Evolutionary conservation across 2,888 invertebrate genomes (phyloP), one percentile per base, ranked within the genome.

Genomic region (Tiphia femorata): DNA sequence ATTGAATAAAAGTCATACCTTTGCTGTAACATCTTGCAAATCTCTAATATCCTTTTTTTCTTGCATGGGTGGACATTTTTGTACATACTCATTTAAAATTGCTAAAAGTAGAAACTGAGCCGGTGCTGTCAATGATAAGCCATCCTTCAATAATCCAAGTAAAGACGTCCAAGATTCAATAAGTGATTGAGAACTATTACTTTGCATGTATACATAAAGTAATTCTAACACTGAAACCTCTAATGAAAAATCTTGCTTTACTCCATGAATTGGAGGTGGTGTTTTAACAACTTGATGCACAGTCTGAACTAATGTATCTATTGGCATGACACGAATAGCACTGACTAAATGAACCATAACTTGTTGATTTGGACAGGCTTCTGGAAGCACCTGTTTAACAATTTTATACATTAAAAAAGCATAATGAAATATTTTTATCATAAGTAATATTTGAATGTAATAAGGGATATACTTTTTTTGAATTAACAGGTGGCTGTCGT

Each of bases 191-290:
- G 89, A 87, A 0, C 90, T 88, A 5, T 90, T 88, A 33, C 90
- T 89, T 64, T 87, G 86, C 89, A 90, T 89, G 64, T 90, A 90
- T 75, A 87, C 85, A 77, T 92, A 92, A 80, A 95, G 91, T 62
- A 95, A 86, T 84, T 96, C 95, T 58, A 96, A 84, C 54, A 94
- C 88, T 46, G 92, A 91, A 16, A 95, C 93, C 82, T 95, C 95
- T 59, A 94, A 86, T 47, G 86, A 87, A 63, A 87, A 85, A 61
- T 87, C 88, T 30, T 85, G 81, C 70, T 87, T 88, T 4, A 90
- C 85, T 33, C 89, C 89, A 21, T 86, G 86, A 44, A 86, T 87
- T 2, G 86, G 86, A 1, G 91, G 90, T 12, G 93, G 93, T 59
- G 92, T 90, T 80, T 92, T 92, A 23, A 95, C 89, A 57, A 95